phyloP scores from a whole-genome alignment of 1,140 invertebrate species.

The Lasaia peninsularis region DNA sequence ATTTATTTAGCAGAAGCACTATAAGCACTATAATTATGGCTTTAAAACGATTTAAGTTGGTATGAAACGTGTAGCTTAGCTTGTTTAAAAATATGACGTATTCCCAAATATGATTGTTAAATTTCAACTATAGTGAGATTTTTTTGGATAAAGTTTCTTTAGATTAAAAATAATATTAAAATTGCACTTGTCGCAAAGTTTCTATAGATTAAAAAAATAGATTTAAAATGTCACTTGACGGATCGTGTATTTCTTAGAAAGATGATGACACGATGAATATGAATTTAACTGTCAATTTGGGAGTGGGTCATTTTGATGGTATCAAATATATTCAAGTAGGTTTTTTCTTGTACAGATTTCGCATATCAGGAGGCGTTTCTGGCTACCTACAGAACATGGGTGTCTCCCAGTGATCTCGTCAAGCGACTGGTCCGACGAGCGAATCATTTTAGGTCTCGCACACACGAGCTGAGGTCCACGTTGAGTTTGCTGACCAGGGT shows the following conservation, averaged over 20 bases:
- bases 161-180: no score
- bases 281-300: not conserved
- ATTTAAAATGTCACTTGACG: no score
- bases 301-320: conserved; percentile 1
- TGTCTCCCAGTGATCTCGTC: conserved; percentile 91
- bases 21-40: not conserved
- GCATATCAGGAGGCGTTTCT: conserved; percentile 98
- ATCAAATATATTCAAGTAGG: not conserved
- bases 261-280: not conserved
- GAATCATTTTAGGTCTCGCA: conserved; percentile 88
- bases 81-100: not conserved
- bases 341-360: conserved; percentile 82
- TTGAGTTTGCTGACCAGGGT: conserved; percentile 91
- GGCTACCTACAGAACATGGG: conserved; percentile 97
- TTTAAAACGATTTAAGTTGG: not conserved
- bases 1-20: not conserved
- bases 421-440: conserved; percentile 89
- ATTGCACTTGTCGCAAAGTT: no score
- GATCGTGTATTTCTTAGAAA: no score
- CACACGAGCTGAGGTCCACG: conserved; percentile 86
- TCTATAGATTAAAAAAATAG: no score
- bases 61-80: not conserved
- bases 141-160: no score
- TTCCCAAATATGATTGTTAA: not conserved
- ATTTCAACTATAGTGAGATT: no score